Conservation (phyloP, 2,113 vertebrate species). For the Formicarius rufipectus region DNA sequence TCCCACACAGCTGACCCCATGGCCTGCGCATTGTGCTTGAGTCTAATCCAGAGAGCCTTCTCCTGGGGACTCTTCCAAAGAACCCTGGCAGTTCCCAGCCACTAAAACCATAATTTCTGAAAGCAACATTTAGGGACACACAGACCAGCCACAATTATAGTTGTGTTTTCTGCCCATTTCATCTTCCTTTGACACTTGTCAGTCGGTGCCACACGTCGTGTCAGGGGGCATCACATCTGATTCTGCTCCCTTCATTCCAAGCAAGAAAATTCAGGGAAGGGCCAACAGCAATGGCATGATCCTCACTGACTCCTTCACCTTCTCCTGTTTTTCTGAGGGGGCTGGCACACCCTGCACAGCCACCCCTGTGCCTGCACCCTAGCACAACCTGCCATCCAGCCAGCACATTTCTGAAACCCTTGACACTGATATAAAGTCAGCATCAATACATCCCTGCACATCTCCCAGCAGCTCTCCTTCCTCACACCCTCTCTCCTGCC, state of each 20-base stretch:
- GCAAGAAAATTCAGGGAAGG: neutral
- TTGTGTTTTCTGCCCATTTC: neutral
- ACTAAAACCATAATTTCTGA: neutral
- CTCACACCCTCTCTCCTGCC: neutral
- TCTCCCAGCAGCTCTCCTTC: neutral
- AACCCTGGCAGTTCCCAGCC: neutral
- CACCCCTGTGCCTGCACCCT: neutral
- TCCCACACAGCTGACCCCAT: fast-evolving
- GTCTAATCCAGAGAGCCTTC: neutral
- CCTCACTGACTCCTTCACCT: neutral
- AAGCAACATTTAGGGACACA: neutral
- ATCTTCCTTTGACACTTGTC: fast-evolving
- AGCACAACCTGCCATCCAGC: neutral
- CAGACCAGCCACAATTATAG: neutral
- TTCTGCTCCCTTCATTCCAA: neutral
- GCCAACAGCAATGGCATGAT: fast-evolving
- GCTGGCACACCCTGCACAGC: fast-evolving
- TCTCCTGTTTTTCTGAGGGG: neutral
- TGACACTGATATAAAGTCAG: fast-evolving
- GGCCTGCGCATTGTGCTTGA: fast-evolving
- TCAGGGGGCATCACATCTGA: neutral
- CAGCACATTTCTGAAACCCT: fast-evolving
- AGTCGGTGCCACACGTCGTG: fast-evolving
- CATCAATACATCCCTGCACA: neutral
- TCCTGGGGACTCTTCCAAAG: neutral